phyloP scores from a whole-genome alignment of 2,113 vertebrate genomes.

The Rhinopomastus cyanomelas region DNA sequence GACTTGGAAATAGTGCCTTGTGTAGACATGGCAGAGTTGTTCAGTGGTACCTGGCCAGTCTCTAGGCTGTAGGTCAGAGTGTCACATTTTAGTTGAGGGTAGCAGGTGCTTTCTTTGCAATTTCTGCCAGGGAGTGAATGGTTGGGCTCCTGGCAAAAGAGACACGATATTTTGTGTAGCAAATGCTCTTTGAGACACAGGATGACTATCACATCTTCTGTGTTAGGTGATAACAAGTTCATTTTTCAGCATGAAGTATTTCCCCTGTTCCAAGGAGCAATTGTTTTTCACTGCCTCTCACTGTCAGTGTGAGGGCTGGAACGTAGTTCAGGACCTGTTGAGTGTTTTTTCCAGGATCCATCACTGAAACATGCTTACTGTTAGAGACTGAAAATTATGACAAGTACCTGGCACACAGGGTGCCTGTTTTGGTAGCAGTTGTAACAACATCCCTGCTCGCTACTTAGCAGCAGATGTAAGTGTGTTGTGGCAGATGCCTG shows the following conservation, averaged over 20 bases:
- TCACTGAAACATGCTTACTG: neutral
- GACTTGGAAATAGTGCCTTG: neutral
- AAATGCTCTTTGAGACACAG: neutral
- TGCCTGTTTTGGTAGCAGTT: neutral
- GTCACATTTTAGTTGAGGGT: neutral
- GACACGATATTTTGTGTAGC: neutral
- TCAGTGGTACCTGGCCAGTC: neutral
- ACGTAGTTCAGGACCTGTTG: neutral
- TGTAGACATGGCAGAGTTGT: neutral
- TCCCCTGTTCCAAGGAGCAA: neutral
- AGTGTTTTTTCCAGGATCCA: neutral
- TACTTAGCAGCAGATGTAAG: neutral
- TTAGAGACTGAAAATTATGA: neutral
- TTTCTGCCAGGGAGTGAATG: neutral
- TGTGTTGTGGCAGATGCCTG: neutral
- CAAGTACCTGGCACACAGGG: neutral
- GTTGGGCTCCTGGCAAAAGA: neutral
- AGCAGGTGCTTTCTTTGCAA: neutral
- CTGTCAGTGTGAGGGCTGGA: neutral
- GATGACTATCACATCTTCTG: neutral
- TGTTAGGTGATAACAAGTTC: constrained; percentile 15
- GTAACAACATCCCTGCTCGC: neutral
- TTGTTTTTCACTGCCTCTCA: neutral
- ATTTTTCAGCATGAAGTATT: constrained; percentile 24
- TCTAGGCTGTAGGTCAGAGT: neutral